Evolutionary conservation across 2,888 invertebrate species (phyloP), one percentile per base, ranked within the genome.

Genomic region (Orthonevra nobilis): DNA sequence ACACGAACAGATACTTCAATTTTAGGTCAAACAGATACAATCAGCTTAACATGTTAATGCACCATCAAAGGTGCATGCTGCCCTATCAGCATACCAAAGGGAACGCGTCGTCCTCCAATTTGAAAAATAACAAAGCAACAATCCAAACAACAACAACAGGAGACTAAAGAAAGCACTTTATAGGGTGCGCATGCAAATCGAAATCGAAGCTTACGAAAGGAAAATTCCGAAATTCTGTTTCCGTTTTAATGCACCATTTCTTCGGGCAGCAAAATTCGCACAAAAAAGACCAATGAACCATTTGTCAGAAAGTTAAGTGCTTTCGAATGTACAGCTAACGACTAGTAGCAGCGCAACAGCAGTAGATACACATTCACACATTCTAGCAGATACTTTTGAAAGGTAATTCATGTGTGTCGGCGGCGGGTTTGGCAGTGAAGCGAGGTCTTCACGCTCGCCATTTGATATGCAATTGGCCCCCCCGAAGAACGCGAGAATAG

Each of bases 351-450:
- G n/a, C n/a, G 23, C 23, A 23, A 23, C 66, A 40, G 34, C 10
- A 38, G 28, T 30, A 23, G 42, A 60, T 15, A 44, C 32, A 60
- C 68, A 61, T 56, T 56, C 75, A 50, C 36, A 3, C 68, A 73
- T 73, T 74, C 60, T 68, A 19, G 50, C 60, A 40, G 54, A 34
- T 58, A 64, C 64, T 64, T 64, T 50, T 30, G 61, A 61, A 68
- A 60, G 44, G 74, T 61, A 74, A 61, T 74, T 50, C 74, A 74
- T 68, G 74, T 74, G 54, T n/a, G n/a, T n/a, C n/a, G n/a, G n/a
- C n/a, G n/a, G n/a, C n/a, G n/a, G n/a, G n/a, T n/a, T n/a, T n/a
- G n/a, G 46, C 19, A 72, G 56, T 34, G 20, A n/a, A 17, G 52
- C 32, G 34, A 28, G 58, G 26, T 50, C 17, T 72, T 17, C 48